Evolutionary conservation across 2,888 invertebrate species (phyloP), one percentile per base, ranked within the genome.

Genomic region (Cistogaster globosa): DNA sequence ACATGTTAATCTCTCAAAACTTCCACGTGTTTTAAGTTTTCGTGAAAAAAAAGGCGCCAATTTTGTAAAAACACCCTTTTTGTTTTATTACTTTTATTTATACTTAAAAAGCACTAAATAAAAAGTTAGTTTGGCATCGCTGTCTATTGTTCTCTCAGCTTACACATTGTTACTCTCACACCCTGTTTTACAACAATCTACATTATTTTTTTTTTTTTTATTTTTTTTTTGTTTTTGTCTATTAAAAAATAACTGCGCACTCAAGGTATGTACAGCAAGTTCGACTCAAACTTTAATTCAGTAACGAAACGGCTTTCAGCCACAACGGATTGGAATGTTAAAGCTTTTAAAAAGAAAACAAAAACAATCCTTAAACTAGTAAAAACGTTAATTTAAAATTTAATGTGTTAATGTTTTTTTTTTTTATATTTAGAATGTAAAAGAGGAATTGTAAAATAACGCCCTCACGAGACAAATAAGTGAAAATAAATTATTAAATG

Each of bases 251-350:
- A 82, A 78, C 78, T 85, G 71, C 79, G 79, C 78, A 82, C 77
- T 79, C 85, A 79, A 82, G 85, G 85, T 82, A 85, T 82, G 82
- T 48, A 32, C 53, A 42, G 65, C 71, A 82, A 85, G 82, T 85
- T 85, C 51, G 82, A 85, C 85, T 85, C 65, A 65, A 60, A 57
- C 69, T 75, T 45, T 4, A n/a, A 38, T 75, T 91, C 89, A 92
- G 92, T 92, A 91, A 92, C 91, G 92, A 92, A 92, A 92, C 92
- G 92, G 92, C 92, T 92, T 91, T 92, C 90, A 89, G 90, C 90
- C 88, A 87, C 89, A 89, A 88, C 90, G 90, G 90, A 91, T 91
- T 91, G 88, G 88, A 89, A 90, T 87, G 42, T 88, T 89, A 87
- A 58, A 88, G 26, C 68, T 60, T 58, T 42, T 12, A 42, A 42